phyloP scores from a whole-genome alignment of 2,888 invertebrate genomes.

The Leptinotarsa tumamoca region DNA sequence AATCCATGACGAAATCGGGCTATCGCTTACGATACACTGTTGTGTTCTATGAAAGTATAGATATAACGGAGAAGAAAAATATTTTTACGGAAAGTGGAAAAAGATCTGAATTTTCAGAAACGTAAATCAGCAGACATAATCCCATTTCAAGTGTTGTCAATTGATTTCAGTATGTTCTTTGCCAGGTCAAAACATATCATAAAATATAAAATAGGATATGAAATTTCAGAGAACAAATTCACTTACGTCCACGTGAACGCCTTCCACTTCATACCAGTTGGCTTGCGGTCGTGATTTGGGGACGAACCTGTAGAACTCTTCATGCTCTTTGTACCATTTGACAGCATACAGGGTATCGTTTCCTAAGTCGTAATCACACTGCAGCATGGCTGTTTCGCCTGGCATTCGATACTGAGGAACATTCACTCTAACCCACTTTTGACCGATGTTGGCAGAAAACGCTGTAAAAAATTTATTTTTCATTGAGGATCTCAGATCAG shows the following conservation, averaged over 20 bases:
- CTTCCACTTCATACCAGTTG: constrained; percentile 78
- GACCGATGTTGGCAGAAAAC: constrained; percentile 27
- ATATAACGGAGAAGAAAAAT: too few relatives aligned
- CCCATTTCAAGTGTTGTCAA: too few relatives aligned
- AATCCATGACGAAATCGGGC: too few relatives aligned
- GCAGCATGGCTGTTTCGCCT: constrained; percentile 63
- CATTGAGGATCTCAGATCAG: too few relatives aligned
- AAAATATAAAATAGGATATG: background rate
- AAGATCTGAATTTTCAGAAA: too few relatives aligned
- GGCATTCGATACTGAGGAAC: constrained; percentile 65
- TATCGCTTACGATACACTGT: too few relatives aligned
- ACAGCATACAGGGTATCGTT: constrained; percentile 80
- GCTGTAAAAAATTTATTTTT: constrained; percentile 19
- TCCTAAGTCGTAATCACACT: constrained; percentile 65
- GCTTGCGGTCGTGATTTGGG: constrained; percentile 79
- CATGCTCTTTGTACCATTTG: constrained; percentile 88
- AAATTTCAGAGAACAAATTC: background rate
- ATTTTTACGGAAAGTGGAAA: too few relatives aligned
- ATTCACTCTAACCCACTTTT: constrained; percentile 65
- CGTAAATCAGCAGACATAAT: too few relatives aligned
- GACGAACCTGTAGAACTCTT: constrained; percentile 85
- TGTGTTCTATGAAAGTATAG: too few relatives aligned
- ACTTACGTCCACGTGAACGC: constrained; percentile 79
- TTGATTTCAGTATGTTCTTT: too few relatives aligned
- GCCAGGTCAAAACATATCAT: background rate